Percentiles rank a stretch among this genome's conserved stretches.
These are phyloP conservation scores for Tinea semifulvella DNA, from an alignment of 2,888 invertebrate genomes.

Conservation along the genomic window DNA sequence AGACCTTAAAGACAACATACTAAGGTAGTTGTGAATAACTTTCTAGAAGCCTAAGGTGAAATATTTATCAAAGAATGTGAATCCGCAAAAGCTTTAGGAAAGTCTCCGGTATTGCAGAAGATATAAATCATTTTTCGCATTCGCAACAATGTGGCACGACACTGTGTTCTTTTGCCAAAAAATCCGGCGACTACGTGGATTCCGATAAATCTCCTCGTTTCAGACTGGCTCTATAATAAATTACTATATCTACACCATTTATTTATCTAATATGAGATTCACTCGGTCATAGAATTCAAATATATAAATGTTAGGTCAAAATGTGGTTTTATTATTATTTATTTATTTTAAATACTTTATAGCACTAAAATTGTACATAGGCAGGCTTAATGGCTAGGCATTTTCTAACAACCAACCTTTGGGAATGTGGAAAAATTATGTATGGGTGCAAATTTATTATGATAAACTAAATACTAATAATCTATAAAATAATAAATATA, in stretches of 20 bases:
- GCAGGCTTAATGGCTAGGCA: no score
- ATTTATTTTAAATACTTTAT: no score
- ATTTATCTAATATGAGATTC: not conserved
- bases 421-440: no score
- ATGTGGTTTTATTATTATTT: no score
- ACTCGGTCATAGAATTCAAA: not conserved
- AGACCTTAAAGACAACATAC: no score
- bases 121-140: slow-evolving; percentile 31
- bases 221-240: slow-evolving; percentile 9
- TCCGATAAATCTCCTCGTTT: slow-evolving; percentile 9
- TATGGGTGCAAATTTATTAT: no score
- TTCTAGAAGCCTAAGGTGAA: not conserved
- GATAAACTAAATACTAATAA: no score
- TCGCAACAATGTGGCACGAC: slow-evolving; percentile 18
- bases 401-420: no score
- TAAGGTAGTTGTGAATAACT: no score
- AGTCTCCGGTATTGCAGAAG: slow-evolving; percentile 34
- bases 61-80: slow-evolving; percentile 11
- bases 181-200: slow-evolving; percentile 37
- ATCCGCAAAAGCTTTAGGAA: slow-evolving; percentile 9
- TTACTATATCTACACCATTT: slow-evolving; percentile 7
- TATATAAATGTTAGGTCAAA: not conserved
- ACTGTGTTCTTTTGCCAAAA: slow-evolving; percentile 27
- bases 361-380: no score
- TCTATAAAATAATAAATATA: no score